A percentile compares a stretch with the other conserved stretches of the same genome.
These are phyloP conservation scores for Anthoscopus minutus DNA, from an alignment of 2,113 vertebrate genomes.

Conservation along the genomic window DNA sequence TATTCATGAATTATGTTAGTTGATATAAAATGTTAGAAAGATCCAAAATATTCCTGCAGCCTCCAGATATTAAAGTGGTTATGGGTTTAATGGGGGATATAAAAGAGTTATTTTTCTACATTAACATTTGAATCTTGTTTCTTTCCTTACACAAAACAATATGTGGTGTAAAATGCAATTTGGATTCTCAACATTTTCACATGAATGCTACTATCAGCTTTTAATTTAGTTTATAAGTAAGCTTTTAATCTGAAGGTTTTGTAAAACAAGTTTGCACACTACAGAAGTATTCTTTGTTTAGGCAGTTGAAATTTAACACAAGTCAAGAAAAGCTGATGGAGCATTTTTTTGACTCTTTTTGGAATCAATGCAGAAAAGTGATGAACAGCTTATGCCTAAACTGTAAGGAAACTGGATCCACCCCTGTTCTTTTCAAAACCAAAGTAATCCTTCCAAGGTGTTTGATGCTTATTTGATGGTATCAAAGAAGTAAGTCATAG, in stretches of 20 bases:
- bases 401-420: not conserved
- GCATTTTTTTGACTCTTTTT: conserved; percentile 48
- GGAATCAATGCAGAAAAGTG: not conserved
- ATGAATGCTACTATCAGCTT: not conserved
- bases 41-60: not conserved
- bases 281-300: conserved; percentile 22
- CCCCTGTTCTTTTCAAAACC: not conserved
- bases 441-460: not conserved
- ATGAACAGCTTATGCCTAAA: not conserved
- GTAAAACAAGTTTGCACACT: not conserved
- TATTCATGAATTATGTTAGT: not conserved
- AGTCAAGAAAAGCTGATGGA: conserved; percentile 27
- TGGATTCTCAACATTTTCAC: conserved; percentile 28
- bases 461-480: not conserved
- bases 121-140: conserved; percentile 12
- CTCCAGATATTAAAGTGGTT: not conserved
- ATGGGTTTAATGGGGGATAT: conserved; percentile 25
- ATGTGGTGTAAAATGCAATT: not conserved
- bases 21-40: not conserved
- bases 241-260: not conserved
- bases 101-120: conserved; percentile 3
- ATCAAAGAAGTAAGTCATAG: not conserved
- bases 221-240: not conserved
- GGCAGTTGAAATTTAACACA: conserved; percentile 23
- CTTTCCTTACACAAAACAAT: not conserved